These are phyloP conservation scores for Artibeus jamaicensis DNA, from an alignment of 2,797 vertebrate genomes.

Conservation along the genomic window DNA sequence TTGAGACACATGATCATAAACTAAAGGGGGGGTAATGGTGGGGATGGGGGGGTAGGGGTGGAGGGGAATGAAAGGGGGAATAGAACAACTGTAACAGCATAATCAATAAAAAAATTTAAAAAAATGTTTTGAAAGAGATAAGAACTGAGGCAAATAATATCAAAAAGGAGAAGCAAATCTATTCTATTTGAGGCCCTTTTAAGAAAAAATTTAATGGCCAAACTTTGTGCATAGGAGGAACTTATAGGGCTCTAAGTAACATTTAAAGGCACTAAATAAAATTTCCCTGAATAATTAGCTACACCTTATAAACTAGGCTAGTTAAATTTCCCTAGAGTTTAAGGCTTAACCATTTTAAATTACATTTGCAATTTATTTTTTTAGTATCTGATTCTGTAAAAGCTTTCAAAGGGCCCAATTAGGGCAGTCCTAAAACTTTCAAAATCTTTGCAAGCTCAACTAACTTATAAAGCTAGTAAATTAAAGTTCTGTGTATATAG, in stretches of 20 bases:
- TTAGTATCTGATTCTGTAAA: not conserved
- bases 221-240: not conserved
- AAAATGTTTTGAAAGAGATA: not conserved
- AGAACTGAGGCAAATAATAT: not conserved
- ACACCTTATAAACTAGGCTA: not conserved
- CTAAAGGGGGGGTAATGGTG: too few relatives aligned
- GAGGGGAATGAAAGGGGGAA: too few relatives aligned
- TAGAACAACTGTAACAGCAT: too few relatives aligned
- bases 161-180: not conserved
- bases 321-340: not conserved
- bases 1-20: too few relatives aligned
- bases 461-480: not conserved
- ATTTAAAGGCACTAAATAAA: not conserved
- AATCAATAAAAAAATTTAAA: too few relatives aligned
- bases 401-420: not conserved
- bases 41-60: too few relatives aligned
- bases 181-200: not conserved
- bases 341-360: not conserved
- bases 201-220: not conserved
- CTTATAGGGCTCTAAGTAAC: not conserved
- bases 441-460: not conserved
- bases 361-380: not conserved
- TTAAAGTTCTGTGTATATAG: not conserved
- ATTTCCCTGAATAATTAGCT: not conserved
- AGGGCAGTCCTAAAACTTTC: conserved; percentile 2